Percentiles rank a stretch among this genome's conserved stretches.
These are phyloP conservation scores for Quadriops clusia DNA, from an alignment of 2,888 invertebrate genomes.

Conservation along the genomic window DNA sequence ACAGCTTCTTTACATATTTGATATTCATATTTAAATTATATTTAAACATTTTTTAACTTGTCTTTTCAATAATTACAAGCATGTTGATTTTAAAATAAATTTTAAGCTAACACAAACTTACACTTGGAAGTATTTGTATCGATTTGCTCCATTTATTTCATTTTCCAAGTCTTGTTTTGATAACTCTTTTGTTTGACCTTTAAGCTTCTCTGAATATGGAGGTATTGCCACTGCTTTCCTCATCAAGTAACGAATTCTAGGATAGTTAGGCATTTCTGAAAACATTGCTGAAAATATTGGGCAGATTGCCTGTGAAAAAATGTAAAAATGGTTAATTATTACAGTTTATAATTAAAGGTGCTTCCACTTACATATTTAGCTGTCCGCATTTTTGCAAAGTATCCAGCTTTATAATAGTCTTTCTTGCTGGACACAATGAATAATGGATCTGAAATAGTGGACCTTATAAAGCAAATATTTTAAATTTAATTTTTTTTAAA, in stretches of 20 bases:
- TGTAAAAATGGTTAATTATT: not conserved
- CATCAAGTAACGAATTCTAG: slow-evolving; percentile 39
- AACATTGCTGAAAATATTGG: slow-evolving; percentile 50
- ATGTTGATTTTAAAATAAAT: too few relatives aligned
- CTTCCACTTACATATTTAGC: slow-evolving; percentile 45
- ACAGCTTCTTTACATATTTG: too few relatives aligned
- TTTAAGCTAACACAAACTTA: too few relatives aligned
- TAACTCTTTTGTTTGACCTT: too few relatives aligned
- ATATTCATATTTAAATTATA: too few relatives aligned
- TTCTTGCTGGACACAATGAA: slow-evolving; percentile 45
- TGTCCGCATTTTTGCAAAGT: slow-evolving; percentile 42
- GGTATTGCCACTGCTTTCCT: slow-evolving; percentile 20
- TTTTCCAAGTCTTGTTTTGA: too few relatives aligned
- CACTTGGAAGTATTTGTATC: slow-evolving; percentile 23
- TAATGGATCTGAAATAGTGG: slow-evolving; percentile 39
- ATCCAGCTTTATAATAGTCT: slow-evolving; percentile 44
- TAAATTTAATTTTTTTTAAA: not conserved
- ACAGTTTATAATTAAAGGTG: too few relatives aligned
- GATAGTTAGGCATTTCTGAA: slow-evolving; percentile 41
- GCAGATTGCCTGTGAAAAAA: slow-evolving; percentile 37
- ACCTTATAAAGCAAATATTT: too few relatives aligned
- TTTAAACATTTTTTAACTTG: too few relatives aligned
- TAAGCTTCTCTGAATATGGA: slow-evolving; percentile 14
- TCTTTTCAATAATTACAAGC: too few relatives aligned
- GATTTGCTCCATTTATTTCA: slow-evolving; percentile 23